These are phyloP conservation scores for Galerucella pusilla DNA, from an alignment of 2,888 invertebrate species.

Conservation along the genomic window DNA sequence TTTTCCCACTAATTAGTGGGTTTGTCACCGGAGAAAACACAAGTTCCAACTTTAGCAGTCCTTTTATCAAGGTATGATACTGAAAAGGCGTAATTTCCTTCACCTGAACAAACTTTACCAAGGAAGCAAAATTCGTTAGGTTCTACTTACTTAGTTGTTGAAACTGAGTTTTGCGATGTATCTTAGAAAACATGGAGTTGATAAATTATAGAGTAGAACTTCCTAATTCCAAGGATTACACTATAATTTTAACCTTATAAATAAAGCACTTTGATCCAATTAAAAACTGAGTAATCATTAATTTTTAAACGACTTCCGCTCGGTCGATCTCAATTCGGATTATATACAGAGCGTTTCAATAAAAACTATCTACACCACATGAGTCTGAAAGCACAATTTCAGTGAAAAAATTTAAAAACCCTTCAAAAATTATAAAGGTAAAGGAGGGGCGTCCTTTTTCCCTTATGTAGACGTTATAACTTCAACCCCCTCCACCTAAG, in stretches of 20 bases:
- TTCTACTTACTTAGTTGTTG: constrained; percentile 7
- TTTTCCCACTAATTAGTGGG: background rate
- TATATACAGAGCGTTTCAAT: too few relatives aligned
- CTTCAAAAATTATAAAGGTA: too few relatives aligned
- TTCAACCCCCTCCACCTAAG: too few relatives aligned
- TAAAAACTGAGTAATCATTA: too few relatives aligned
- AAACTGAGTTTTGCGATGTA: constrained; percentile 7
- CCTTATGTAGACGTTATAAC: too few relatives aligned
- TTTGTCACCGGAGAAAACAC: background rate
- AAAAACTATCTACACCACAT: too few relatives aligned
- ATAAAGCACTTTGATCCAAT: background rate
- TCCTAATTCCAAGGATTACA: background rate
- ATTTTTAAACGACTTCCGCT: too few relatives aligned
- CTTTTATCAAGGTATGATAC: background rate
- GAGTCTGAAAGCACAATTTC: too few relatives aligned
- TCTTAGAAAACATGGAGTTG: constrained; percentile 8
- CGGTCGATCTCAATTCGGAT: too few relatives aligned
- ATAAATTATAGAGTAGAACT: constrained; percentile 17
- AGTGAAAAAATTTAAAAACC: too few relatives aligned
- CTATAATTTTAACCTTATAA: background rate
- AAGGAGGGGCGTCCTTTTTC: too few relatives aligned
- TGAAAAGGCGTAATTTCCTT: constrained; percentile 20
- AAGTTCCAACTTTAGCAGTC: background rate
- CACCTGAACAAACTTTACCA: constrained; percentile 18
- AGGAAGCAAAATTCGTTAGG: constrained; percentile 25